phyloP scores from a whole-genome alignment of 2,797 vertebrate genomes.

The Thamnophis elegans region DNA sequence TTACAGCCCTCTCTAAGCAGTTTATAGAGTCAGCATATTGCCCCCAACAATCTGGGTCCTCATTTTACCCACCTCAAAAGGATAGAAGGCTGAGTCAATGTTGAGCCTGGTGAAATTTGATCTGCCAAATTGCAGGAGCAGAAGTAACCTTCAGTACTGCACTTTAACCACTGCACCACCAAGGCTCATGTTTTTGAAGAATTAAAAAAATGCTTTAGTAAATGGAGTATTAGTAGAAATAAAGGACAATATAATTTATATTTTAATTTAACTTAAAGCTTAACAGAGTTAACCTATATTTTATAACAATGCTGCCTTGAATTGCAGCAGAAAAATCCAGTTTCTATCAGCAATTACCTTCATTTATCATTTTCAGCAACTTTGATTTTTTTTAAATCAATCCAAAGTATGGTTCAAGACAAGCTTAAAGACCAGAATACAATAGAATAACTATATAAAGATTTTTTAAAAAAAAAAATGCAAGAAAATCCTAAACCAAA shows the following conservation, averaged over 20 bases:
- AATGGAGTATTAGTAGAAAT: neutral
- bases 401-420: neutral
- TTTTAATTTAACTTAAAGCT: neutral
- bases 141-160: no score
- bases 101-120: no score
- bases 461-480: neutral
- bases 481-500: neutral
- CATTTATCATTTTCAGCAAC: neutral
- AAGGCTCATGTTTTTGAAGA: neutral
- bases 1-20: no score
- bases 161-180: no score
- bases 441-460: neutral
- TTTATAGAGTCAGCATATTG: no score
- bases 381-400: neutral
- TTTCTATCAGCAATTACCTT: neutral
- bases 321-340: neutral
- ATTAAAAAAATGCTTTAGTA: neutral
- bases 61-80: no score
- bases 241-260: neutral
- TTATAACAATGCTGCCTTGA: neutral
- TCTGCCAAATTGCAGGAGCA: no score
- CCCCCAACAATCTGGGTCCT: no score
- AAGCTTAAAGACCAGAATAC: neutral
- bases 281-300: neutral
- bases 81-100: no score